Evolutionary conservation across 2,113 vertebrate genomes (phyloP), one percentile per base, ranked within the genome.

Genomic region (Muntiacus reevesi): DNA sequence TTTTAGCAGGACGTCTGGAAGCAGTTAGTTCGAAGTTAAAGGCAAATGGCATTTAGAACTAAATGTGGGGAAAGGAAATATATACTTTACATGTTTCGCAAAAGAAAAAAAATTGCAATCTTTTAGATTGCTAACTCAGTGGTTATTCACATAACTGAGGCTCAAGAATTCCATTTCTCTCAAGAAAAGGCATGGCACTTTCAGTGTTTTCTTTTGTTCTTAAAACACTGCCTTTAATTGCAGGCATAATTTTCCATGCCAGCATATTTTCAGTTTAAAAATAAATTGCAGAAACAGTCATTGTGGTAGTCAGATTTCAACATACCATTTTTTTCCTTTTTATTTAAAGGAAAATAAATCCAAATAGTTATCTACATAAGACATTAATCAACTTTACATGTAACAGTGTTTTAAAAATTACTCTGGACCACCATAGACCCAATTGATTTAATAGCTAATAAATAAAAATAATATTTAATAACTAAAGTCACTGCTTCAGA

Each of bases 221-320:
- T 92, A 82, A 97, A 96, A 94, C 83, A 87, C 60, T 97, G 91
- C 33, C 64, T 97, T 97, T 96, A 86, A 94, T 90, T 96, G 76
- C 67, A 54, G 47, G 71, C 55, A 87, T 55, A 88, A 1, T 92
- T 82, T 93, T 76, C 81, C 54, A 27, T 85, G 76, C 88, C 52
- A 94, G 81, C 25, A 13, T 97, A 81, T 87, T 95, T 92, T 96
- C 78, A 89, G 76, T 96, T 97, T 95, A 92, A 96, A 98, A 97
- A 96, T 97, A 97, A 94, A 55, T 95, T 89, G n/a, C 50, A 95
- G 28, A 92, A 96, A 85, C 27, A 45, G 57, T 94, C 67, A 71
- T 92, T 67, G 47, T 93, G 43, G 55, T 83, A 62, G 74, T 81
- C 79, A 92, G 59, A 95, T 92, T 97, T 92, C 40, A 92, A 74